These are phyloP conservation scores for Dendrocincla tyrannina DNA, from an alignment of 2,797 vertebrate genomes.

Conservation along the genomic window DNA sequence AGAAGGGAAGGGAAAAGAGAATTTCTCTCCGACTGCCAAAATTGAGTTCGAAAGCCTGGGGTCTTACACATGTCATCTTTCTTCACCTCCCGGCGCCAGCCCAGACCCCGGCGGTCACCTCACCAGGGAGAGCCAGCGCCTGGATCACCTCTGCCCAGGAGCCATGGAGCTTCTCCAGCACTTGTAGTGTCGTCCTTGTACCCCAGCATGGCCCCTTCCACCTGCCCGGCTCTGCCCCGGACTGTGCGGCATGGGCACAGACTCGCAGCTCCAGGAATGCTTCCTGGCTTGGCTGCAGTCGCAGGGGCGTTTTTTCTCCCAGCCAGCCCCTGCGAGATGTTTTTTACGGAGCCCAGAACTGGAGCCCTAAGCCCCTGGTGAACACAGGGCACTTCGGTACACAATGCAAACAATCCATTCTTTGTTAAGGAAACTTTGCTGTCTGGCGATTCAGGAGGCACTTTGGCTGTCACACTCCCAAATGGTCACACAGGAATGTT, in stretches of 20 bases:
- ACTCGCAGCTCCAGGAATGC: neutral
- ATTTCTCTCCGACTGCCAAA: neutral
- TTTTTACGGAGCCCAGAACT: neutral
- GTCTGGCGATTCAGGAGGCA: neutral
- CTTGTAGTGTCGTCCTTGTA: neutral
- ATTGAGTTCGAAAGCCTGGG: neutral
- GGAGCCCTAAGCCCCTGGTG: rapidly evolving
- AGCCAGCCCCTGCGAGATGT: neutral
- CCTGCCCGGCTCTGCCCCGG: neutral
- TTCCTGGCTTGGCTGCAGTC: rapidly evolving
- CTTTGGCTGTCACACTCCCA: neutral
- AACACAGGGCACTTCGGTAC: neutral
- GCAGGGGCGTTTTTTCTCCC: neutral
- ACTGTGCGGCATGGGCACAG: rapidly evolving
- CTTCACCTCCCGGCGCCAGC: neutral
- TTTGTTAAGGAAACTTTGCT: neutral
- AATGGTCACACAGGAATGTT: neutral
- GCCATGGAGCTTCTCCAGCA: neutral
- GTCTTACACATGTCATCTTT: neutral
- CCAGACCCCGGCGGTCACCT: neutral
- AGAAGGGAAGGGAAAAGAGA: neutral
- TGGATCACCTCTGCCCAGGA: neutral
- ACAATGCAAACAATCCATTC: neutral
- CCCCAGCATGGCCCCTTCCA: rapidly evolving
- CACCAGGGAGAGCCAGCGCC: neutral